Conservation (phyloP, 2,797 vertebrate genomes). For the Siniperca scherzeri region DNA sequence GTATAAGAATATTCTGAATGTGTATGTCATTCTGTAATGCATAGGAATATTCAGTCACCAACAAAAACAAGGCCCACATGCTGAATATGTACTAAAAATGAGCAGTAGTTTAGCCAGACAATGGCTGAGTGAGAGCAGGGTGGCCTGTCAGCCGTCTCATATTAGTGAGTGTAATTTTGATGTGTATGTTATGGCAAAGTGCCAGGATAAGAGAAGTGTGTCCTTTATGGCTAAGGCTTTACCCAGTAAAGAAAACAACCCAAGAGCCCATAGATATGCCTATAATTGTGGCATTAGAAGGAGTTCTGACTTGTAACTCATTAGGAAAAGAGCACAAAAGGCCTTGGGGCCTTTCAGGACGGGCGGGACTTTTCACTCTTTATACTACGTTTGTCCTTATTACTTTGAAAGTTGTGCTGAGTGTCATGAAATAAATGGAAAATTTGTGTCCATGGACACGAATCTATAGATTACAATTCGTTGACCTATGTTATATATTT, state of each 20-base stretch:
- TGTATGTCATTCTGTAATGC: not conserved
- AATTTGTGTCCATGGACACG: no score
- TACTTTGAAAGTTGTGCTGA: no score
- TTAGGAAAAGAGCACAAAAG: slow-evolving; percentile 66
- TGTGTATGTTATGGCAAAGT: slow-evolving; percentile 53
- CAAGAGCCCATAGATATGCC: slow-evolving; percentile 50
- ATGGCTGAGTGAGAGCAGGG: slow-evolving; percentile 21
- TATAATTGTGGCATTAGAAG: slow-evolving; percentile 74
- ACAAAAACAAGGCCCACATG: not conserved
- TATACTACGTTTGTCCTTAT: no score
- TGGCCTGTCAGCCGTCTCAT: slow-evolving; percentile 51
- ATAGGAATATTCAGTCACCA: not conserved
- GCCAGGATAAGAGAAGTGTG: slow-evolving; percentile 54
- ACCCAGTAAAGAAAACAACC: slow-evolving; percentile 73
- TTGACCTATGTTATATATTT: no score
- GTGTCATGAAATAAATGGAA: no score
- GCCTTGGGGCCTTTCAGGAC: slow-evolving; percentile 44
- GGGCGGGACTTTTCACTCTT: not conserved
- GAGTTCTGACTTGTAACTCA: slow-evolving; percentile 67
- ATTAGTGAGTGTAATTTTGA: slow-evolving; percentile 76
- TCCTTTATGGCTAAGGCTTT: slow-evolving; percentile 66
- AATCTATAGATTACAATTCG: no score
- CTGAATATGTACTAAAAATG: slow-evolving; percentile 29
- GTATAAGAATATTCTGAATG: not conserved
- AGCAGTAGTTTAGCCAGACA: slow-evolving; percentile 8